A percentile compares a stretch with the other conserved stretches of the same genome.
phyloP scores from a whole-genome alignment of 2,113 vertebrate species.

The Brevimyrus niger region DNA sequence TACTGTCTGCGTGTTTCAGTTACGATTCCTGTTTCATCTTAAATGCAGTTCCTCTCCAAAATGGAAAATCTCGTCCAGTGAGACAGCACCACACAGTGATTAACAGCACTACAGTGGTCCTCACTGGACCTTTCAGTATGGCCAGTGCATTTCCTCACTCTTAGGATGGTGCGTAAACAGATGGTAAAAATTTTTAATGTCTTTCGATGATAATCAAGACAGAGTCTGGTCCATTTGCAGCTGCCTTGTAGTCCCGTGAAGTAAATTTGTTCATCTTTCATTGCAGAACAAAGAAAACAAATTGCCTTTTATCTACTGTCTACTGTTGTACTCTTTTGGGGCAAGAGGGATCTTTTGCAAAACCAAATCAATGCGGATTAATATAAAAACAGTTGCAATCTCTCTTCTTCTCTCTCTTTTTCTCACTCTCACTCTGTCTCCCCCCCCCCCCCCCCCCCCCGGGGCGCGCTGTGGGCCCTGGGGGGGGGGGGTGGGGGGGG shows the following conservation, averaged over 20 bases:
- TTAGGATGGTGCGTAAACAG: neutral
- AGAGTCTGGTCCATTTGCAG: neutral
- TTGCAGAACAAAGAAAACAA: neutral
- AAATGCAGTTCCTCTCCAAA: slow-evolving; percentile 37
- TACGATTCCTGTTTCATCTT: neutral
- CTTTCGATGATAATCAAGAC: neutral
- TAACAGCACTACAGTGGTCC: slow-evolving; percentile 84
- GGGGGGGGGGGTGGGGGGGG: no score
- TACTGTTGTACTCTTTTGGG: neutral
- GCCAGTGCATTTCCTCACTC: slow-evolving; percentile 58
- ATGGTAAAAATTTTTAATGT: neutral
- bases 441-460: neutral
- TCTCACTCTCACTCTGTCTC: neutral
- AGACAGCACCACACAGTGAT: slow-evolving; percentile 80
- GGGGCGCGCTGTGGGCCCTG: no score
- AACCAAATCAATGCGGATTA: neutral
- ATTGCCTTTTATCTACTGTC: neutral
- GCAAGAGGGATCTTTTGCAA: neutral
- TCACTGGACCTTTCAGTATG: slow-evolving; percentile 84
- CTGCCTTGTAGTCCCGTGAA: neutral
- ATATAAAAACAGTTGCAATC: neutral
- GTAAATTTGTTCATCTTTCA: neutral
- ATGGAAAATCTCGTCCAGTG: slow-evolving; percentile 67
- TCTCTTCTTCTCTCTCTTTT: neutral
- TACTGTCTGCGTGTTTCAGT: neutral